Conservation (phyloP, 1,140 invertebrate species). For the Ips typographus region DNA sequence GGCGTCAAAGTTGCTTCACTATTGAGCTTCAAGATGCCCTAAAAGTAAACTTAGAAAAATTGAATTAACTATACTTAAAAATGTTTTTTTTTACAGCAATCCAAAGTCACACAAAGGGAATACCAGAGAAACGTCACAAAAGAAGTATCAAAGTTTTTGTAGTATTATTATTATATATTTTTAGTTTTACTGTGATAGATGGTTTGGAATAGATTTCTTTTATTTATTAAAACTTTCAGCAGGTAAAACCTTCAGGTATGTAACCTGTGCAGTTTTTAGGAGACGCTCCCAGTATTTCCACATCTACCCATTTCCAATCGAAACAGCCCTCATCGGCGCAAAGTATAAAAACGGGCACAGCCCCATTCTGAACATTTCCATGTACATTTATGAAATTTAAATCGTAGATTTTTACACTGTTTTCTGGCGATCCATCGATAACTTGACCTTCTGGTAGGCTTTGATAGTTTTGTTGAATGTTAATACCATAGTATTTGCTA, state of each 20-base stretch:
- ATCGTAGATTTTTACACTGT: conserved; percentile 18
- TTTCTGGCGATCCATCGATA: conserved; percentile 16
- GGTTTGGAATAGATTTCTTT: neutral
- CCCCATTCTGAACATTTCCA: conserved; percentile 14
- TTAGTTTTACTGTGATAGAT: neutral
- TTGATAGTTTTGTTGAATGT: conserved; percentile 24
- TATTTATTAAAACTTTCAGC: conserved; percentile 11
- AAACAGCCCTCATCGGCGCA: conserved; percentile 20
- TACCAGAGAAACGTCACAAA: conserved; percentile 36
- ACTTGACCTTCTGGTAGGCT: conserved; percentile 8
- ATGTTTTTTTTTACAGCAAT: conserved; percentile 40
- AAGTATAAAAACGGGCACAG: conserved; percentile 25
- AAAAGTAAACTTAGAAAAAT: conserved; percentile 49
- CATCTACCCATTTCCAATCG: conserved; percentile 13
- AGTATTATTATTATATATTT: conserved; percentile 1
- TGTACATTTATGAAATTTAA: conserved; percentile 10
- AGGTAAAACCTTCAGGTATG: conserved; percentile 22
- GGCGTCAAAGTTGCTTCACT: conserved; percentile 46
- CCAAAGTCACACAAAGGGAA: conserved; percentile 34
- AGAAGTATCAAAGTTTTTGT: conserved; percentile 41
- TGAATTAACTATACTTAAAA: neutral
- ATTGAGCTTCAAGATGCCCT: conserved; percentile 57
- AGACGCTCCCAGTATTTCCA: conserved; percentile 12
- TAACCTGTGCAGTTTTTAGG: conserved; percentile 19
- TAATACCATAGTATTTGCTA: conserved; percentile 22